phyloP scores from a whole-genome alignment of 1,140 invertebrate species.

The Drosophila funebris region DNA sequence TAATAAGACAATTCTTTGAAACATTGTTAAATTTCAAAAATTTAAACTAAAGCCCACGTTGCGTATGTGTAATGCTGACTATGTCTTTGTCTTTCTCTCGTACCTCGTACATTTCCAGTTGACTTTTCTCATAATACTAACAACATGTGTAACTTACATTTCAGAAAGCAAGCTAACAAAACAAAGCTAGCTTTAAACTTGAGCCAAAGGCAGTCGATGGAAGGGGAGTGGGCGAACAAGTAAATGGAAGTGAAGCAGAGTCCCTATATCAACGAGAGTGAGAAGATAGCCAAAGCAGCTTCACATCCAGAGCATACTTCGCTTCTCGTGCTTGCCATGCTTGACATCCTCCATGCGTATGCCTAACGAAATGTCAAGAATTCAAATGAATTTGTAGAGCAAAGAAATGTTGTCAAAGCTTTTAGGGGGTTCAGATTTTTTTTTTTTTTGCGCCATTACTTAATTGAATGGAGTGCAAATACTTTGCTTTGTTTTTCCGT shows the following conservation, averaged over 20 bases:
- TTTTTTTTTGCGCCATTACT: slow-evolving; percentile 58
- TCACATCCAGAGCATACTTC: slow-evolving; percentile 27
- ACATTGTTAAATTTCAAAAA: not conserved
- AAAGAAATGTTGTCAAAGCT: slow-evolving; percentile 42
- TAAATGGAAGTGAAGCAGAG: not conserved
- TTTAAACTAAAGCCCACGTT: not conserved
- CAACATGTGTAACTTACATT: slow-evolving; percentile 70
- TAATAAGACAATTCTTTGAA: slow-evolving; percentile 3
- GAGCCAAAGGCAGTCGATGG: slow-evolving; percentile 1
- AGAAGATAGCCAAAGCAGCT: slow-evolving; percentile 45
- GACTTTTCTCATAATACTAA: slow-evolving; percentile 54
- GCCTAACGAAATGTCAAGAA: slow-evolving; percentile 57
- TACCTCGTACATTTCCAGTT: slow-evolving; percentile 43
- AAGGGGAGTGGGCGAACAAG: not conserved
- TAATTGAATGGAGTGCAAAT: slow-evolving; percentile 79
- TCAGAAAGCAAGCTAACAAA: slow-evolving; percentile 58
- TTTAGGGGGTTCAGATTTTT: slow-evolving; percentile 23
- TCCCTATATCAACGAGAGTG: too few species aligned
- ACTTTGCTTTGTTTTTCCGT: slow-evolving; percentile 62
- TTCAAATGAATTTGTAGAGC: slow-evolving; percentile 67
- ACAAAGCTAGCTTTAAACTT: slow-evolving; percentile 33
- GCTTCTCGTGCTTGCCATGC: slow-evolving; percentile 53
- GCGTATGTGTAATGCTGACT: slow-evolving; percentile 33
- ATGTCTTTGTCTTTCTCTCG: slow-evolving; percentile 8
- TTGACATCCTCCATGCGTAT: slow-evolving; percentile 10